Conservation (phyloP, 2,113 vertebrate species). For the Gopherus flavomarginatus region DNA sequence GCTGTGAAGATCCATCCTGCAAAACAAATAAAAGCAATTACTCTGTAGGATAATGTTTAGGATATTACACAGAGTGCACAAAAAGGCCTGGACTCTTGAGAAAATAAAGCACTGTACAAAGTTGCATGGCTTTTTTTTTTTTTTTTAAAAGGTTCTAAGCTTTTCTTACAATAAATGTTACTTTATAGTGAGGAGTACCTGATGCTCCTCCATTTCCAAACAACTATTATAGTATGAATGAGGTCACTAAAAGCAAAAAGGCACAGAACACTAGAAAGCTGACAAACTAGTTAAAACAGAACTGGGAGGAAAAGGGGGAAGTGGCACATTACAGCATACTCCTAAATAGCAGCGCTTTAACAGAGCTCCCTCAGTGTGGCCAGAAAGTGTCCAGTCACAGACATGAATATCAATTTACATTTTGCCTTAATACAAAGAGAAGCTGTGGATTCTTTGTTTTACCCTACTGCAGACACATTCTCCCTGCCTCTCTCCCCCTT, state of each 20-base stretch:
- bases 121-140: neutral
- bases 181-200: neutral
- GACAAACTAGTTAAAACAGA: neutral
- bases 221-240: neutral
- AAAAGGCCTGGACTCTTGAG: neutral
- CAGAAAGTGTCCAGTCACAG: neutral
- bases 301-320: neutral
- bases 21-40: conserved; percentile 3
- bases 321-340: neutral
- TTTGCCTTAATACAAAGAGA: neutral
- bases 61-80: neutral
- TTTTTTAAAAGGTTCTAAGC: neutral
- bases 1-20: conserved; percentile 54
- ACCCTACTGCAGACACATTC: neutral
- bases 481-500: neutral
- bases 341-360: neutral
- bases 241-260: neutral
- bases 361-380: neutral
- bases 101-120: neutral
- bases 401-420: neutral
- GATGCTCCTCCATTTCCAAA: neutral
- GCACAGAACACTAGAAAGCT: neutral
- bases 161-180: neutral
- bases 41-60: rapidly evolving
- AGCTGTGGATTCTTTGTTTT: neutral